Conservation (phyloP, 2,797 vertebrate genomes). For the Sebastes minor region DNA sequence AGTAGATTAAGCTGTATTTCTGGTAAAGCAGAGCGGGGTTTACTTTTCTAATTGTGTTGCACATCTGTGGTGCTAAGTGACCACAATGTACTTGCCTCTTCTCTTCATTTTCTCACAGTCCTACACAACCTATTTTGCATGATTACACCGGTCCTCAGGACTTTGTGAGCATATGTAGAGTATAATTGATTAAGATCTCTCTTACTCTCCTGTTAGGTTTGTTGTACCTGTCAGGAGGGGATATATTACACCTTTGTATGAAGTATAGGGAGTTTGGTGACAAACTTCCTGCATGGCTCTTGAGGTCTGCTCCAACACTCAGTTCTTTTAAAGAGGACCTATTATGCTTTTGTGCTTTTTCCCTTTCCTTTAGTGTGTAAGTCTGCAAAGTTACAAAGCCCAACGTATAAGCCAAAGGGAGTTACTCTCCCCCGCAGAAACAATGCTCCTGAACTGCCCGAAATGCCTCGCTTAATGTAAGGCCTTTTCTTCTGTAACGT, state of each 20-base stretch:
- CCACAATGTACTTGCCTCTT: not conserved
- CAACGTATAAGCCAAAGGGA: too few relatives aligned
- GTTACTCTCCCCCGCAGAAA: too few relatives aligned
- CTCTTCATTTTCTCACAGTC: not conserved
- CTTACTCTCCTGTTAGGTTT: not conserved
- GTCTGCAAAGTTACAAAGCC: too few relatives aligned
- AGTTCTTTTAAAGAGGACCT: not conserved
- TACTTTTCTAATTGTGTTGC: not conserved
- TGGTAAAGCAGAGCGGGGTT: not conserved
- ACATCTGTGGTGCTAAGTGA: not conserved
- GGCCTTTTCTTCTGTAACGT: too few relatives aligned
- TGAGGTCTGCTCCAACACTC: not conserved
- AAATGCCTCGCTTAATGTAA: too few relatives aligned
- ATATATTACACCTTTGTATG: too few relatives aligned
- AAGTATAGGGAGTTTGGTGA: too few relatives aligned
- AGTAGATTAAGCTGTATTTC: slow-evolving; percentile 10
- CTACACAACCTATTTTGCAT: not conserved
- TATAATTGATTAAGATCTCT: not conserved
- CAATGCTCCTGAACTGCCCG: too few relatives aligned
- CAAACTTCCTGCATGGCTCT: not conserved
- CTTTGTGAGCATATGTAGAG: not conserved
- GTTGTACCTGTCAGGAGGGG: not conserved
- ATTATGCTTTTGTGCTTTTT: too few relatives aligned
- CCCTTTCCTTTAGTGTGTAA: too few relatives aligned
- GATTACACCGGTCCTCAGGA: not conserved